phyloP scores from a whole-genome alignment of 2,888 invertebrate species.

The Cacoxenus indagator region DNA sequence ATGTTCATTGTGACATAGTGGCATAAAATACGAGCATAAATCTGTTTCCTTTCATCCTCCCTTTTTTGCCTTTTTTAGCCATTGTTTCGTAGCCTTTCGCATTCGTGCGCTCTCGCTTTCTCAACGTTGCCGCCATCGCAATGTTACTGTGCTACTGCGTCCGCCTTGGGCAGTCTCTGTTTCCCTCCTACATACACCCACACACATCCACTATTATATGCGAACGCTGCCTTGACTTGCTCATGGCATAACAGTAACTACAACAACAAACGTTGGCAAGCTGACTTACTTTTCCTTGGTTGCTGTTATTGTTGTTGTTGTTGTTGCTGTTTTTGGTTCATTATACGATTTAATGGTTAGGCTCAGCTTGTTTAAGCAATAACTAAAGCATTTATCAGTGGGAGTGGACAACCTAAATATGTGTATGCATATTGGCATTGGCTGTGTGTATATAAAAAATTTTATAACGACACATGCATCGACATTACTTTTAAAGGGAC shows the following conservation, averaged over 20 bases:
- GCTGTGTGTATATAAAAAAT: neutral
- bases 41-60: conserved; percentile 37
- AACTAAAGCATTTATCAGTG: conserved; percentile 14
- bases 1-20: conserved; percentile 59
- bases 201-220: too few relatives aligned
- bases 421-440: neutral
- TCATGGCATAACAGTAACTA: too few relatives aligned
- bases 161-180: neutral
- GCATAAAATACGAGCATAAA: conserved; percentile 45
- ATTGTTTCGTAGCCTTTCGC: conserved; percentile 35
- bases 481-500: neutral
- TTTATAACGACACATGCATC: neutral
- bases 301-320: neutral
- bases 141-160: neutral
- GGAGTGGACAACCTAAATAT: neutral
- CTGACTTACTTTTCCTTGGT: too few relatives aligned
- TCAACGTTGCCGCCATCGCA: neutral
- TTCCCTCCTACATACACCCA: too few relatives aligned
- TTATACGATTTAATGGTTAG: conserved; percentile 8
- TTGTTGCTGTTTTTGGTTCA: conserved; percentile 1
- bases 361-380: conserved; percentile 11
- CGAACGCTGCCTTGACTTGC: too few relatives aligned
- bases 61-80: conserved; percentile 43
- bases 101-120: neutral
- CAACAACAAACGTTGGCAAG: neutral